Evolutionary conservation across 2,888 invertebrate species (phyloP).

Genomic region (Chalcis sispes): DNA sequence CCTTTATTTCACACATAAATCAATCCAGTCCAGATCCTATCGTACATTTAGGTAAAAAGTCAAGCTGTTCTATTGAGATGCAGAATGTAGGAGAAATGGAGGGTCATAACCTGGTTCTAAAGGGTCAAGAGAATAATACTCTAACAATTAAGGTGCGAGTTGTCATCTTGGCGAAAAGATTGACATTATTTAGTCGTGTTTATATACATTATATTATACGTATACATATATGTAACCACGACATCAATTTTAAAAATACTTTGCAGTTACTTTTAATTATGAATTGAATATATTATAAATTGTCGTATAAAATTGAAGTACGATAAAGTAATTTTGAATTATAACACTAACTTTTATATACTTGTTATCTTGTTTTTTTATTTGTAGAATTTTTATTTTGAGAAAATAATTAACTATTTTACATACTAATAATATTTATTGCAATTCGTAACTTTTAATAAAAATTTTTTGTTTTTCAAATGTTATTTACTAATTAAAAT

Average conservation of each 20-base stretch:
- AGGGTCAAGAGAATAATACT: slow-evolving; percentile 68
- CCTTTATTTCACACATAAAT: slow-evolving; percentile 18
- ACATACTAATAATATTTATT: slow-evolving; percentile 24
- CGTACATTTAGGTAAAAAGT: slow-evolving; percentile 72
- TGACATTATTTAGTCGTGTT: slow-evolving; percentile 28
- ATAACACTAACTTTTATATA: not conserved
- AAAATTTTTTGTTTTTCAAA: slow-evolving; percentile 27
- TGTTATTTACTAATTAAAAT: slow-evolving; percentile 23
- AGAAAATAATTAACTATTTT: slow-evolving; percentile 1
- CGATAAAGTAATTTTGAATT: slow-evolving; percentile 32
- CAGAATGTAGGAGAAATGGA: slow-evolving; percentile 66
- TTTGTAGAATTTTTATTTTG: too few relatives aligned
- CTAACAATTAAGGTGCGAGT: slow-evolving; percentile 74
- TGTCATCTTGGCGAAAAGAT: slow-evolving; percentile 52
- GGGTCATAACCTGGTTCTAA: slow-evolving; percentile 65
- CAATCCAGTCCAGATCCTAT: slow-evolving; percentile 60
- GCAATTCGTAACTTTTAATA: slow-evolving; percentile 44
- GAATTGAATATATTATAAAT: not conserved
- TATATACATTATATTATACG: slow-evolving; percentile 7
- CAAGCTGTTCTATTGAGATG: slow-evolving; percentile 65
- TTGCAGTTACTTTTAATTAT: slow-evolving; percentile 3
- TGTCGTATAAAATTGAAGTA: slow-evolving; percentile 24
- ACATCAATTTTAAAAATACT: not conserved
- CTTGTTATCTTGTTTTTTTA: slow-evolving; percentile 4
- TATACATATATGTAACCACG: slow-evolving; percentile 15